Conservation (phyloP, 2,888 invertebrate genomes). For the Notodonta dromedarius region DNA sequence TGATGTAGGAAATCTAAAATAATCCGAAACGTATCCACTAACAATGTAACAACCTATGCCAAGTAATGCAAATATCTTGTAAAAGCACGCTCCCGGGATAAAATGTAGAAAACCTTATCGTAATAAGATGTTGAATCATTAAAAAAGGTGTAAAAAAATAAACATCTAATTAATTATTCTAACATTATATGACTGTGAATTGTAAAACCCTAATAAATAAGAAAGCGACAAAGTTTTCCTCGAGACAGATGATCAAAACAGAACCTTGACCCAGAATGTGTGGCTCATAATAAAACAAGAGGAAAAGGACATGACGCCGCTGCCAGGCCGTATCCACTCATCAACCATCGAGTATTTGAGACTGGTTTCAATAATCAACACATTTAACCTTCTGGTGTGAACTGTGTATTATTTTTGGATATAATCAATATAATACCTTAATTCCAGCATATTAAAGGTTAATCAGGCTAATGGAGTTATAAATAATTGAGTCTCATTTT, state of each 20-base stretch:
- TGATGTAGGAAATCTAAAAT: no score
- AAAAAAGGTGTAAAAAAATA: no score
- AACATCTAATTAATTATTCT: neutral
- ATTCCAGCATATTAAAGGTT: neutral
- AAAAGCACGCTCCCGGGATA: no score
- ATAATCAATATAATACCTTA: neutral
- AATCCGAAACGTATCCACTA: no score
- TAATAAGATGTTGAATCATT: no score
- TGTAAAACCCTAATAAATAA: slow-evolving; percentile 27
- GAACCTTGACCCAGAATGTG: slow-evolving; percentile 73
- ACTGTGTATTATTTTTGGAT: neutral
- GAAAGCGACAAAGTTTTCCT: slow-evolving; percentile 54
- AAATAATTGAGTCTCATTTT: neutral
- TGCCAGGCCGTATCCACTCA: slow-evolving; percentile 36
- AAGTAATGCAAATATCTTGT: no score
- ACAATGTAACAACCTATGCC: no score
- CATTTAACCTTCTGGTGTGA: neutral
- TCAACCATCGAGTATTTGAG: slow-evolving; percentile 34
- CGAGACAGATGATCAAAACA: slow-evolving; percentile 66
- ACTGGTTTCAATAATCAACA: slow-evolving; percentile 32
- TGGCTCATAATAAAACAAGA: slow-evolving; percentile 52
- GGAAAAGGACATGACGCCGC: slow-evolving; percentile 56
- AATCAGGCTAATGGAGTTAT: neutral
- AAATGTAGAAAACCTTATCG: no score
- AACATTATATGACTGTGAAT: neutral